These are phyloP conservation scores for Drosophila kikkawai DNA, from an alignment of 1,140 invertebrate genomes.

Conservation along the genomic window DNA sequence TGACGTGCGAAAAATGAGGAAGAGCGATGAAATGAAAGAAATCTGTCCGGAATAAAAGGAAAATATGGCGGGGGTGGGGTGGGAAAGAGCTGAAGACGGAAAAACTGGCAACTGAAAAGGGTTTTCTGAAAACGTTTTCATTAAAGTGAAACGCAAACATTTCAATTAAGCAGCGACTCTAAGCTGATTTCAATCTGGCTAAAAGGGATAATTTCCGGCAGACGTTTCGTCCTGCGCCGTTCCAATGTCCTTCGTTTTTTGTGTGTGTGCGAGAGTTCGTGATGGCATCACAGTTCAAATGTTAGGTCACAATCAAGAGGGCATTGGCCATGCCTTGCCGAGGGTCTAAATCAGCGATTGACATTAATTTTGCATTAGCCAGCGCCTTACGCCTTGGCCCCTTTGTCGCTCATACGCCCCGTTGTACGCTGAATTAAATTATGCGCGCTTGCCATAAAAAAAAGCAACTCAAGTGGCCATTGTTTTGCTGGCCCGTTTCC, in stretches of 20 bases:
- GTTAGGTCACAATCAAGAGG: constrained; percentile 69
- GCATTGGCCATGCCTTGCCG: constrained; percentile 61
- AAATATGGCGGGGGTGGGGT: constrained; percentile 11
- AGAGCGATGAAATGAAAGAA: constrained; percentile 63
- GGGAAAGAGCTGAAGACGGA: background rate
- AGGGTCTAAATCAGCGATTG: constrained; percentile 55
- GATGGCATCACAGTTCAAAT: constrained; percentile 54
- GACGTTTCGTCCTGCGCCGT: constrained; percentile 50
- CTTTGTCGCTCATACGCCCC: constrained; percentile 55
- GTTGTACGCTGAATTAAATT: constrained; percentile 66
- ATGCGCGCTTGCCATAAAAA: constrained; percentile 64
- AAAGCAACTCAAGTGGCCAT: constrained; percentile 42
- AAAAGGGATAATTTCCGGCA: constrained; percentile 81
- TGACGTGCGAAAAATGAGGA: constrained; percentile 65
- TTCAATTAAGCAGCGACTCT: constrained; percentile 71
- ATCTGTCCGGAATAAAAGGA: constrained; percentile 31
- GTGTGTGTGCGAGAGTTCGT: constrained; percentile 19
- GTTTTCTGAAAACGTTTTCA: constrained; percentile 74
- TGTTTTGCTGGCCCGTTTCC: constrained; percentile 51
- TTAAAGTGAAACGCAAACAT: constrained; percentile 81
- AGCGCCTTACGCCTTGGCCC: background rate
- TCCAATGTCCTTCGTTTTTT: constrained; percentile 5
- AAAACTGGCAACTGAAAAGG: constrained; percentile 50
- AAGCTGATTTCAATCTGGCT: constrained; percentile 82
- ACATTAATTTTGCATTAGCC: constrained; percentile 82